Evolutionary conservation across 2,888 invertebrate species (phyloP).

Genomic region (Timandra comae): DNA sequence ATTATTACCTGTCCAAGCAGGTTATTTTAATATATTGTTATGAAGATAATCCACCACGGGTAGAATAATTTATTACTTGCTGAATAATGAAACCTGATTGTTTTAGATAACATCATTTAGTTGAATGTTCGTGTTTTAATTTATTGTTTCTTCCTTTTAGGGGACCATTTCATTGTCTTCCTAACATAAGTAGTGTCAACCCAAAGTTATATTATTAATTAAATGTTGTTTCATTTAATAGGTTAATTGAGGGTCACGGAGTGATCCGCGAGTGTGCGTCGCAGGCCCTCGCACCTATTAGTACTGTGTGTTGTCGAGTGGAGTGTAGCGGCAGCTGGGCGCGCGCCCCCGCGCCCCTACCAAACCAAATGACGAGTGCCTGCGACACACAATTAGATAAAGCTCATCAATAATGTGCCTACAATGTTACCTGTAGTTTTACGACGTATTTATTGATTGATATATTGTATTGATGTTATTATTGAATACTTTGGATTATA

Average conservation of each 20-base stretch:
- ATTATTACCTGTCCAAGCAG: slow-evolving; percentile 24
- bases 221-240: slow-evolving; percentile 63
- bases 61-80: slow-evolving; percentile 31
- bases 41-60: slow-evolving; percentile 35
- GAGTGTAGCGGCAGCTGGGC: too few species aligned
- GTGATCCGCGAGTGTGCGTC: too few species aligned
- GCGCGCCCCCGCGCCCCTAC: slow-evolving; percentile 7
- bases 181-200: slow-evolving; percentile 57
- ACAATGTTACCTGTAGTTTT: slow-evolving; percentile 75
- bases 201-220: slow-evolving; percentile 66
- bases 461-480: slow-evolving; percentile 44
- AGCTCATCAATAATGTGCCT: slow-evolving; percentile 73
- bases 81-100: slow-evolving; percentile 17
- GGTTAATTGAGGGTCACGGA: slow-evolving; percentile 31
- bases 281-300: too few species aligned
- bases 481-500: slow-evolving; percentile 42
- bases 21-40: slow-evolving; percentile 23
- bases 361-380: slow-evolving; percentile 1
- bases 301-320: too few species aligned
- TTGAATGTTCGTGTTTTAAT: slow-evolving; percentile 43
- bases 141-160: slow-evolving; percentile 45
- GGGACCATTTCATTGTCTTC: slow-evolving; percentile 69
- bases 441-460: slow-evolving; percentile 41
- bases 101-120: slow-evolving; percentile 30
- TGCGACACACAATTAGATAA: slow-evolving; percentile 42